phyloP scores from a whole-genome alignment of 2,113 vertebrate genomes.

The Oostethus manadensis region DNA sequence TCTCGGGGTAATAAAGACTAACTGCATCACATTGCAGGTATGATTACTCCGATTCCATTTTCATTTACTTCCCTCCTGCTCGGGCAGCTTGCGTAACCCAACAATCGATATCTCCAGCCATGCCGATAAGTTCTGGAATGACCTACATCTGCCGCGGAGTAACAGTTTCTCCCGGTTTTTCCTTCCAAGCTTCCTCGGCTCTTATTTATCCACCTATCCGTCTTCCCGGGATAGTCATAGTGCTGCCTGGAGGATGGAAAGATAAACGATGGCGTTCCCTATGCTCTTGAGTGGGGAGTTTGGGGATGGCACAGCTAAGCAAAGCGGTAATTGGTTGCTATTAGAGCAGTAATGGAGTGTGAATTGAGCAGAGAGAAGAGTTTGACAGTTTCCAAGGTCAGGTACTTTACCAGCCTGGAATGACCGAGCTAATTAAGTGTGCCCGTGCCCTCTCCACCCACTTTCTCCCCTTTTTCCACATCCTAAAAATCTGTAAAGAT shows the following conservation, averaged over 20 bases:
- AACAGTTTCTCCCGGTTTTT: constrained; percentile 24
- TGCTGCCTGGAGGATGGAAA: constrained; percentile 30
- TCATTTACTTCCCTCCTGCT: constrained; percentile 52
- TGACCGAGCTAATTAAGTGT: constrained; percentile 34
- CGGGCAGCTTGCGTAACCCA: constrained; percentile 40
- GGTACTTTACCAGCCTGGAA: constrained; percentile 24
- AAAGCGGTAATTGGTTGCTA: constrained; percentile 48
- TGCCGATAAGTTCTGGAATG: constrained; percentile 49
- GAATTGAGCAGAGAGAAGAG: constrained; percentile 34
- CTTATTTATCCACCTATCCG: constrained; percentile 22
- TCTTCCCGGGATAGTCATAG: constrained; percentile 18
- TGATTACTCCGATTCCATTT: constrained; percentile 65
- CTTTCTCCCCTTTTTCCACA: constrained; percentile 9
- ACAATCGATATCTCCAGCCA: constrained; percentile 59
- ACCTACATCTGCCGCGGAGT: constrained; percentile 42
- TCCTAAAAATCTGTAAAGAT: constrained; percentile 30
- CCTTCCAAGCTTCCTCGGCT: background rate
- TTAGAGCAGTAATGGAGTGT: constrained; percentile 52
- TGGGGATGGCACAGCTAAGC: constrained; percentile 41
- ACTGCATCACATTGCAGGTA: constrained; percentile 65
- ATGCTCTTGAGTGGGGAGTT: constrained; percentile 24
- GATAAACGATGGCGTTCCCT: constrained; percentile 38
- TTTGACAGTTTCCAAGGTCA: constrained; percentile 61
- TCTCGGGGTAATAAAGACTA: constrained; percentile 64
- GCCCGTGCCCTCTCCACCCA: constrained; percentile 19